These are phyloP conservation scores for Irena cyanogastra DNA, from an alignment of 2,113 vertebrate genomes.

Conservation along the genomic window DNA sequence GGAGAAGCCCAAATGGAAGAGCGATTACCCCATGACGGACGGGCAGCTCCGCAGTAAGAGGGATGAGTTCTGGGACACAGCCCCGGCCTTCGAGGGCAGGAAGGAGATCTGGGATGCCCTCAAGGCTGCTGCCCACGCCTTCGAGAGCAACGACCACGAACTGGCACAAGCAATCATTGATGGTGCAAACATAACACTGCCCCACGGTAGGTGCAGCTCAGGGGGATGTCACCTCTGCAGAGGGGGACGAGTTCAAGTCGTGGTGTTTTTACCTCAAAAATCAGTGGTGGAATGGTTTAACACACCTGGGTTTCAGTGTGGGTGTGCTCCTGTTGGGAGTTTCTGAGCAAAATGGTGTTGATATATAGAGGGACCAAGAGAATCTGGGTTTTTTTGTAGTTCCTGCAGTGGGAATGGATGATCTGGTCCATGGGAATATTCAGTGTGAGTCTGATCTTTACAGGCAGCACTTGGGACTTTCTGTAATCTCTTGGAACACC, in stretches of 20 bases:
- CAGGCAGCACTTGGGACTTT: not conserved
- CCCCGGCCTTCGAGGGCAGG: slow-evolving; percentile 94
- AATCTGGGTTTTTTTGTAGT: not conserved
- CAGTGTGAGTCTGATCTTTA: not conserved
- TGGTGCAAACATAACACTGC: slow-evolving; percentile 93
- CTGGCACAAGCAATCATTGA: slow-evolving; percentile 97
- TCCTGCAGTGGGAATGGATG: not conserved
- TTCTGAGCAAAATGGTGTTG: not conserved
- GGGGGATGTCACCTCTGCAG: not conserved
- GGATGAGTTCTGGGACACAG: slow-evolving; percentile 97
- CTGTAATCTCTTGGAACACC: not conserved
- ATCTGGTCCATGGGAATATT: not conserved
- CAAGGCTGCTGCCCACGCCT: slow-evolving; percentile 91
- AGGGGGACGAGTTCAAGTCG: rapidly evolving
- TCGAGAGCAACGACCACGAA: slow-evolving; percentile 94
- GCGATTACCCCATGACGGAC: slow-evolving; percentile 98
- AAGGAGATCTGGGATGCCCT: slow-evolving; percentile 98
- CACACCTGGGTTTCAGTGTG: rapidly evolving
- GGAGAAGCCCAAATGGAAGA: slow-evolving; percentile 98
- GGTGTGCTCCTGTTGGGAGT: rapidly evolving
- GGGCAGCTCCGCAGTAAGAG: slow-evolving; percentile 96
- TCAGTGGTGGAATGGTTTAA: not conserved
- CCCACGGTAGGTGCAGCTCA: slow-evolving; percentile 82
- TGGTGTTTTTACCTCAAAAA: not conserved
- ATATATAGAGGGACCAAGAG: not conserved